Conservation (phyloP, 2,113 vertebrate genomes). For the Electrona antarctica region DNA sequence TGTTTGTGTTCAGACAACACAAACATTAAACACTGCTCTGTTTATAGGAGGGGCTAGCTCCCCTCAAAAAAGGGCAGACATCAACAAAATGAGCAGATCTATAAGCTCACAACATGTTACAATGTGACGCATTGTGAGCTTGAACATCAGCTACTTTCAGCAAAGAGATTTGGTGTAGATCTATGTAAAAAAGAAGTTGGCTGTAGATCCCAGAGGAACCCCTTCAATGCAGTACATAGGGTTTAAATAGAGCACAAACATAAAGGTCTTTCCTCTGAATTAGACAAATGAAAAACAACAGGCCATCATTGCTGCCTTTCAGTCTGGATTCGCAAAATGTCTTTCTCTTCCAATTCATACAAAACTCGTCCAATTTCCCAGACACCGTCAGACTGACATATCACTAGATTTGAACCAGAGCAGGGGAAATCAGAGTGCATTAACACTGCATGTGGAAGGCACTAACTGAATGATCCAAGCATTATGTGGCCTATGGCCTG, state of each 20-base stretch:
- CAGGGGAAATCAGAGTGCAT: constrained; percentile 75
- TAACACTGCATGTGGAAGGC: constrained; percentile 78
- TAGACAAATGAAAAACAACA: constrained; percentile 71
- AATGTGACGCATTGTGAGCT: too few relatives aligned
- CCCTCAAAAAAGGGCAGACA: constrained; percentile 29
- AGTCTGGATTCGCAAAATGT: constrained; percentile 69
- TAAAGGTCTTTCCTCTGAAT: constrained; percentile 67
- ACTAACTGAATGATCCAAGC: constrained; percentile 79
- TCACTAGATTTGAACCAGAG: constrained; percentile 77
- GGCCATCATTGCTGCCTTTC: constrained; percentile 69
- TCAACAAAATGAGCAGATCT: too few relatives aligned
- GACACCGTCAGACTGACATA: constrained; percentile 67
- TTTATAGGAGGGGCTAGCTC: too few relatives aligned
- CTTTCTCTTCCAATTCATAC: constrained; percentile 60
- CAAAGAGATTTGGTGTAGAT: too few relatives aligned
- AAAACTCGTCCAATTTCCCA: constrained; percentile 67
- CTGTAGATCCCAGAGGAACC: too few relatives aligned
- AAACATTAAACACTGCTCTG: too few relatives aligned
- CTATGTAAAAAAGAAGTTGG: too few relatives aligned
- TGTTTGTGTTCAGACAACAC: too few relatives aligned
- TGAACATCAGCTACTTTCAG: too few relatives aligned
- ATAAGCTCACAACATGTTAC: too few relatives aligned
- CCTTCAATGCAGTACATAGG: too few relatives aligned
- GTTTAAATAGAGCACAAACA: constrained; percentile 38
- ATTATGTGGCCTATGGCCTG: constrained; percentile 76